A percentile compares a stretch with the other conserved stretches of the same genome.
Conservation (phyloP, 2,113 vertebrate species). For the Machaerirhynchus nigripectus region DNA sequence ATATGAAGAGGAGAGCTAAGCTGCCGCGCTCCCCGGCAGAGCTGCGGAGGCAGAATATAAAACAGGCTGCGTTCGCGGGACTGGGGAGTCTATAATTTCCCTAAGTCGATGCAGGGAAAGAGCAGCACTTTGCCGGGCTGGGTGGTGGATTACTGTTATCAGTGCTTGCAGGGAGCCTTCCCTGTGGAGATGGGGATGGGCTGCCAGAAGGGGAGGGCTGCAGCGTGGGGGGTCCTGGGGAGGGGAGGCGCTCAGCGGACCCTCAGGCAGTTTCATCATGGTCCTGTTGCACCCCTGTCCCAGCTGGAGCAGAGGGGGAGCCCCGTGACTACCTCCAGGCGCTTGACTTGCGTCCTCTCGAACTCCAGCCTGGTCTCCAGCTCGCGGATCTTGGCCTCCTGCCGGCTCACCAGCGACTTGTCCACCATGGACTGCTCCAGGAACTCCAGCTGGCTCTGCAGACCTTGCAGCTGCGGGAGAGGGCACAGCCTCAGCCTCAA, state of each 20-base stretch:
- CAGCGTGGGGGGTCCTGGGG: accelerated
- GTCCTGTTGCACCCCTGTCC: neutral
- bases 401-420: constrained; percentile 92
- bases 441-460: constrained; percentile 96
- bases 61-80: constrained; percentile 60
- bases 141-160: constrained; percentile 36
- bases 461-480: constrained; percentile 82
- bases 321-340: constrained; percentile 82
- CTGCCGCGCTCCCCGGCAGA: constrained; percentile 62
- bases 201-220: neutral
- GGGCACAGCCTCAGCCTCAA: neutral
- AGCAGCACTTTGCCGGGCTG: constrained; percentile 21
- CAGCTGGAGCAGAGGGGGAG: neutral
- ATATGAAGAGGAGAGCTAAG: constrained; percentile 62
- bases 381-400: constrained; percentile 94
- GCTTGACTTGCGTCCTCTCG: constrained; percentile 95
- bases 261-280: neutral
- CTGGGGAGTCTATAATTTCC: constrained; percentile 39
- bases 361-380: constrained; percentile 96
- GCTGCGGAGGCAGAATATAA: constrained; percentile 72
- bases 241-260: neutral
- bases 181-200: neutral
- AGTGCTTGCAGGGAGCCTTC: neutral
- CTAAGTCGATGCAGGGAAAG: constrained; percentile 26
- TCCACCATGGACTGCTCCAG: constrained; percentile 98